Evolutionary conservation across 1,140 invertebrate genomes (phyloP), one percentile per base, ranked within the genome.

Genomic region (Pygmarrhopalites habei): DNA sequence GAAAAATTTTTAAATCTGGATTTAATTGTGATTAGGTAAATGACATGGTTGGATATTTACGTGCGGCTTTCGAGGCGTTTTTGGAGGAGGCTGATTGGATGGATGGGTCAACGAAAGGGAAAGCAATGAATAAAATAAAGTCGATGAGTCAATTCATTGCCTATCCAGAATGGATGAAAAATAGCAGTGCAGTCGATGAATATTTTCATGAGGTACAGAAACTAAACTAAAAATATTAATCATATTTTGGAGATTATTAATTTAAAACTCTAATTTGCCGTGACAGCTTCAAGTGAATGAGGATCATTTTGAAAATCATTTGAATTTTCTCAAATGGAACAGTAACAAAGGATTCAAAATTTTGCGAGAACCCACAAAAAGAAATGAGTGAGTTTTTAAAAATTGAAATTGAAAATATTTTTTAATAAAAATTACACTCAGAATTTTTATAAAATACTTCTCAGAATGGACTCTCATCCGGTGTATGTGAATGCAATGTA

Each of bases 401-500:
- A 14, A 19, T 26, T 15, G 7, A 52, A 19, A 14, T 26, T 12
- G 25, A 28, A 21, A 10, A 21, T 49, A 12, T 49, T 23, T 7
- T 49, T 7, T 15, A 21, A 23, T 10, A 49, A 12, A 21, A 7
- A 15, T 23, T 49, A 23, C 10, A 49, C 46, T 7, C 23, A 5
- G 10, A 49, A 7, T 49, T 49, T 23, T 49, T 10, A 39, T 39
- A 39, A 39, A 10, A 26, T 4, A 21, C 12, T 28, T 51, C 41
- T 29, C 58, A 41, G 35, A 10, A 15, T 60, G 3, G 30, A 65
- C 35, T 17, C 57, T 30, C 46, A 65, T 28, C 77, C 79, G 15
- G 80, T 79, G 25, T 68, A 78, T 12, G 77, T 81, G 3, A 80
- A 82, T 72, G 79, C 80, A 25, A 80, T 80, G 69, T 81, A 82